Conservation (phyloP, 2,888 invertebrate genomes). For the Sepiola atlantica region DNA sequence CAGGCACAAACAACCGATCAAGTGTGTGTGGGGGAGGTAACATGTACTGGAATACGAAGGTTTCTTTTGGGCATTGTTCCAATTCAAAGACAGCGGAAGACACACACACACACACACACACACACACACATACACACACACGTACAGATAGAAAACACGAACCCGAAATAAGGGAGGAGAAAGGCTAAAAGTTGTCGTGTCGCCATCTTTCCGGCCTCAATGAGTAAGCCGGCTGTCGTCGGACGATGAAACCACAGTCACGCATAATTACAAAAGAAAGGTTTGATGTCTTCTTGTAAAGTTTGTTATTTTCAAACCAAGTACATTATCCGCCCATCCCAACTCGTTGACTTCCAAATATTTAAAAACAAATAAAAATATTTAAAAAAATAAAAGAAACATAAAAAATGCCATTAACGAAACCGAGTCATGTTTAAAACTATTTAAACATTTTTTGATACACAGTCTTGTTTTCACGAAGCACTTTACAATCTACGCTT, state of each 20-base stretch:
- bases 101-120: neutral
- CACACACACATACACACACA: neutral
- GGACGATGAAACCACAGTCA: neutral
- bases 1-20: neutral
- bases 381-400: too few species aligned
- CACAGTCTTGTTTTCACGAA: neutral
- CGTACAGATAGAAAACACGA: neutral
- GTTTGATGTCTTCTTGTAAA: constrained; percentile 32
- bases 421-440: neutral
- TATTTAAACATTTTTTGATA: neutral
- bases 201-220: neutral
- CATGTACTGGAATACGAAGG: neutral
- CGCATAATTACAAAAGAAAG: neutral
- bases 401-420: neutral
- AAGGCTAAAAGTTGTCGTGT: neutral
- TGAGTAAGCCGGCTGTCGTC: constrained; percentile 8
- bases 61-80: constrained; percentile 11
- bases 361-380: neutral
- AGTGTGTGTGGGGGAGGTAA: neutral
- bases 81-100: neutral
- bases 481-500: too few species aligned
- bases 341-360: neutral
- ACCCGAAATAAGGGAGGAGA: neutral
- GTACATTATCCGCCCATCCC: neutral
- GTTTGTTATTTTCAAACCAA: constrained; percentile 8